Conservation (phyloP, 2,888 invertebrate genomes). For the Thymelicus acteon region DNA sequence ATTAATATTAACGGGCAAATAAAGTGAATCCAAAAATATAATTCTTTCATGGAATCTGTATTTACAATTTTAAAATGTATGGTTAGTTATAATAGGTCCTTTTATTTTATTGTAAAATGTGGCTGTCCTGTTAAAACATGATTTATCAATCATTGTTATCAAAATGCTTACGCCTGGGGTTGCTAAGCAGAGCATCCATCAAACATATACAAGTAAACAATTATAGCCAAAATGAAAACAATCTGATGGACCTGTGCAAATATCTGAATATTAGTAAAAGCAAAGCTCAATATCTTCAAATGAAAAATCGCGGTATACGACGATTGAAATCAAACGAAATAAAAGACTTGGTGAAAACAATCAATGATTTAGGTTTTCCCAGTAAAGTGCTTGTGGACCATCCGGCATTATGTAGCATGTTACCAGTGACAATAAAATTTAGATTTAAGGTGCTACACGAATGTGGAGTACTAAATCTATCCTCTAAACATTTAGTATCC, state of each 20-base stretch:
- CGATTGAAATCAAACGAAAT: conserved; percentile 60
- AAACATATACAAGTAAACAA: background rate
- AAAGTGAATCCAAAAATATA: no score
- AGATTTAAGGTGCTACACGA: conserved; percentile 69
- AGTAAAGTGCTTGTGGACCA: conserved; percentile 57
- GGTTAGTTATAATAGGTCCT: background rate
- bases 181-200: background rate
- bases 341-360: conserved; percentile 53
- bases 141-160: conserved; percentile 6
- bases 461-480: conserved; percentile 66
- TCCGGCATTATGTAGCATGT: conserved; percentile 65
- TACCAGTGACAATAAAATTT: conserved; percentile 69
- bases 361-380: conserved; percentile 63
- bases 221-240: conserved; percentile 36
- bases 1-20: no score
- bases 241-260: conserved; percentile 56
- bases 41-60: no score
- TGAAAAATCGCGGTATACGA: conserved; percentile 66
- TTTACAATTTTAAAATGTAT: no score
- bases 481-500: conserved; percentile 52
- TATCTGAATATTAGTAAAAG: conserved; percentile 60
- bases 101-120: background rate
- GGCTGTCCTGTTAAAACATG: background rate
- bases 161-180: conserved; percentile 12
- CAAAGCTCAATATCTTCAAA: conserved; percentile 61